Conservation (phyloP, 2,888 invertebrate genomes). For the Hymenopus coronatus region DNA sequence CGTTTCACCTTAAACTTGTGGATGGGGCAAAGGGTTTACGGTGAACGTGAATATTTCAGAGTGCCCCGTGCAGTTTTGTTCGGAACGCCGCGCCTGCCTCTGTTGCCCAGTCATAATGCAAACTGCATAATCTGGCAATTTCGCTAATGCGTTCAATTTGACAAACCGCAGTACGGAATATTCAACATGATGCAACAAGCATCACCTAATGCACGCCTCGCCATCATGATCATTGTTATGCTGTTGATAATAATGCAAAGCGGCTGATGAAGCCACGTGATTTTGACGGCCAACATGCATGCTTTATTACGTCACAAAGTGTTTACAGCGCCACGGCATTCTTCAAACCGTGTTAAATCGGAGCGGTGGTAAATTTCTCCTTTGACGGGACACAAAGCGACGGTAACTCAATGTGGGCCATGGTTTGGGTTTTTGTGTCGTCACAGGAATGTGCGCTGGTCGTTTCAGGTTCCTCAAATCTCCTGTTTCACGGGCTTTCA, state of each 20-base stretch:
- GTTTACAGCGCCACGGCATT: neutral
- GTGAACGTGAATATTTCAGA: neutral
- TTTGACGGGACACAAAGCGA: neutral
- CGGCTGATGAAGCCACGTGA: neutral
- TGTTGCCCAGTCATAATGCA: slow-evolving; percentile 16
- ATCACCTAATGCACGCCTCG: neutral
- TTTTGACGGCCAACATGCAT: slow-evolving; percentile 3
- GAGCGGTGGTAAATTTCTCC: too few species aligned
- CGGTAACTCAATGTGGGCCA: neutral
- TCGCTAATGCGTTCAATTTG: slow-evolving; percentile 32
- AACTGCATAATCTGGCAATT: slow-evolving; percentile 28
- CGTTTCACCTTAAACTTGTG: neutral
- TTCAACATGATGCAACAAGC: slow-evolving; percentile 21
- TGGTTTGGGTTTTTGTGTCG: neutral
- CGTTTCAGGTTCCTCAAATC: too few species aligned
- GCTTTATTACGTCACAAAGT: slow-evolving; percentile 19
- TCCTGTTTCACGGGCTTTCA: too few species aligned
- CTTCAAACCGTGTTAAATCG: neutral
- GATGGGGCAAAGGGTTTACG: neutral
- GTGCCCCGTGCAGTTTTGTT: neutral
- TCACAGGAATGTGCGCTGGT: neutral
- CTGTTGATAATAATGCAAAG: slow-evolving; percentile 5
- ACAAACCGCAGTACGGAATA: slow-evolving; percentile 28
- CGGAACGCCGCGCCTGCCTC: too few species aligned
- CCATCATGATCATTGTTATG: neutral